Conservation (phyloP, 1,140 invertebrate genomes). For the Lysiphlebus fabarum region DNA sequence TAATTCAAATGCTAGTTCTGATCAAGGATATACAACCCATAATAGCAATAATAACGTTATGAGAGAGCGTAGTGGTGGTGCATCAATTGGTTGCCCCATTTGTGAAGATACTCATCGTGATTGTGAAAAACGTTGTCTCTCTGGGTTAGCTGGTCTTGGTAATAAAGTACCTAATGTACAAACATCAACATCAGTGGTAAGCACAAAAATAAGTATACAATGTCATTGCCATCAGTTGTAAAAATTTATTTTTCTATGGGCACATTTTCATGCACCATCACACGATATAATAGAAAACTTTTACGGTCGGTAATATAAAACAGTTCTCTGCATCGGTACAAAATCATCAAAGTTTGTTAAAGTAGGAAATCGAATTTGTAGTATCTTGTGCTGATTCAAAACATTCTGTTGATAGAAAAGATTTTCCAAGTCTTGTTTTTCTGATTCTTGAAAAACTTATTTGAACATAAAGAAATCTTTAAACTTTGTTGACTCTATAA, state of each 20-base stretch:
- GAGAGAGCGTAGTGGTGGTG: slow-evolving; percentile 35
- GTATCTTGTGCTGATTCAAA: too few species aligned
- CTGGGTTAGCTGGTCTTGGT: slow-evolving; percentile 33
- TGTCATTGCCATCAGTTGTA: slow-evolving; percentile 15
- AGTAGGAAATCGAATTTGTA: too few species aligned
- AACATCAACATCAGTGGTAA: slow-evolving; percentile 50
- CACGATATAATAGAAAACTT: too few species aligned
- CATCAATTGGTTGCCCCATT: slow-evolving; percentile 40
- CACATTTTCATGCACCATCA: too few species aligned
- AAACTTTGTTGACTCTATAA: too few species aligned
- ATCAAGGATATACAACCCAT: slow-evolving; percentile 52
- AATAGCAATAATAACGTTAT: slow-evolving; percentile 46
- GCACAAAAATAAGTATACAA: slow-evolving; percentile 31
- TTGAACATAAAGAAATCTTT: too few species aligned
- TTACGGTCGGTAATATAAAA: too few species aligned
- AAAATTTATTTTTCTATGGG: neutral
- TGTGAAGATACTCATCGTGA: slow-evolving; percentile 43
- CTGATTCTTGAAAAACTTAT: too few species aligned
- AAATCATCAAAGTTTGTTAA: too few species aligned
- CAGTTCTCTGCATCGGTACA: too few species aligned
- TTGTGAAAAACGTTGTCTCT: slow-evolving; percentile 39
- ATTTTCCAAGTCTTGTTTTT: too few species aligned
- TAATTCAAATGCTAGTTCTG: slow-evolving; percentile 52
- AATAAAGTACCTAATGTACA: slow-evolving; percentile 38
- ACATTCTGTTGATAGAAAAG: too few species aligned